These are phyloP conservation scores for Drosophila tanythrix DNA, from an alignment of 2,888 invertebrate species.

Conservation along the genomic window DNA sequence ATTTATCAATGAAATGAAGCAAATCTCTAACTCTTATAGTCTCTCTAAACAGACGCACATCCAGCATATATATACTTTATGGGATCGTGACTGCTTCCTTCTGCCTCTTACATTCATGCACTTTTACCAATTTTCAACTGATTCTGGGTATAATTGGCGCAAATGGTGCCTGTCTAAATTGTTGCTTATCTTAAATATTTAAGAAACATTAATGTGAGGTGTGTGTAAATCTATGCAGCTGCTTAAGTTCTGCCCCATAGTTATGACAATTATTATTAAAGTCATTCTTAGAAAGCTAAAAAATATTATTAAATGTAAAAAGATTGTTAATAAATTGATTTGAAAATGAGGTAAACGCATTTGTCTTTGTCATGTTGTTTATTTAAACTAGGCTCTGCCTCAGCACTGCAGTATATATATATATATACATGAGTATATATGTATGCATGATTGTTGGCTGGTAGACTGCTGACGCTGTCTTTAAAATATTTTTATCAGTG, in stretches of 20 bases:
- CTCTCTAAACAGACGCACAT: neutral
- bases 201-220: neutral
- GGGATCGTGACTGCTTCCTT: neutral
- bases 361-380: neutral
- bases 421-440: neutral
- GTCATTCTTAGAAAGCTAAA: neutral
- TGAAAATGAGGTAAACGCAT: neutral
- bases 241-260: neutral
- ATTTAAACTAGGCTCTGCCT: neutral
- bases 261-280: neutral
- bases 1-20: neutral
- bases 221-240: neutral
- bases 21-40: neutral
- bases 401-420: neutral
- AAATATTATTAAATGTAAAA: neutral
- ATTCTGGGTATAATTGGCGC: neutral
- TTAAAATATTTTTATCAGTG: conserved; percentile 34
- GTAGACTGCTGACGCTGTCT: conserved; percentile 12
- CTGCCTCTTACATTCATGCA: neutral
- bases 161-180: neutral
- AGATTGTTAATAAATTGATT: neutral
- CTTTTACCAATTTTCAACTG: neutral
- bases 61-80: neutral
- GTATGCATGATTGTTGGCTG: conserved; percentile 20
- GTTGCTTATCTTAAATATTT: neutral